Evolutionary conservation across 2,113 vertebrate genomes (phyloP).

Genomic region (Tyto alba): DNA sequence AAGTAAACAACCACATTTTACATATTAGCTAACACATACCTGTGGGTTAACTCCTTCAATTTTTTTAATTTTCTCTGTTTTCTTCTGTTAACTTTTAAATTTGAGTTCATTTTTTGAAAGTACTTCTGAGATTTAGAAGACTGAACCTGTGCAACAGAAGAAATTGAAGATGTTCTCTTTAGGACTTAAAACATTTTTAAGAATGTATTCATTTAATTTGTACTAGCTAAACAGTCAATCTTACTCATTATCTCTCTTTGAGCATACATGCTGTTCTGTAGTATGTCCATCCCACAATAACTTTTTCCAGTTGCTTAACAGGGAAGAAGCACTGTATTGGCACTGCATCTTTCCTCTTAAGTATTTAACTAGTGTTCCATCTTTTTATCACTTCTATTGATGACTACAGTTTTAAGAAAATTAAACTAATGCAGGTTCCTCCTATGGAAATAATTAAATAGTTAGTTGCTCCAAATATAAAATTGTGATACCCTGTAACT

Average conservation of each 20-base stretch:
- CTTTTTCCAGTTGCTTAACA: background rate
- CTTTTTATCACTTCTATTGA: background rate
- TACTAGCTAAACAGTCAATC: background rate
- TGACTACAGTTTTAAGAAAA: background rate
- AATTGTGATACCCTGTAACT: background rate
- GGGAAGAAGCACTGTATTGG: background rate
- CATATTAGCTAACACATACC: background rate
- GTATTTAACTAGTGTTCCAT: background rate
- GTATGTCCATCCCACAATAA: background rate
- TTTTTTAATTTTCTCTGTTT: background rate
- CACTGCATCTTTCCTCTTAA: background rate
- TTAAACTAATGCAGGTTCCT: background rate
- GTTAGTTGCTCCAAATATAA: background rate
- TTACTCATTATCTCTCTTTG: background rate
- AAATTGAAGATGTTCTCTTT: background rate
- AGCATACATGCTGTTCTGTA: background rate
- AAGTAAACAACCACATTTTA: background rate
- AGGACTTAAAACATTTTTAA: background rate
- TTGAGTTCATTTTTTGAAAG: background rate
- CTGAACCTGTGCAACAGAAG: background rate
- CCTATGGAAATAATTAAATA: background rate
- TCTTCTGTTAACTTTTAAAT: background rate
- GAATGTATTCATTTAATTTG: background rate
- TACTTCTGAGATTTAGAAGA: background rate
- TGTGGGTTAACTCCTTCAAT: background rate